Conservation (phyloP, 2,113 vertebrate genomes). For the Heterocephalus glaber region DNA sequence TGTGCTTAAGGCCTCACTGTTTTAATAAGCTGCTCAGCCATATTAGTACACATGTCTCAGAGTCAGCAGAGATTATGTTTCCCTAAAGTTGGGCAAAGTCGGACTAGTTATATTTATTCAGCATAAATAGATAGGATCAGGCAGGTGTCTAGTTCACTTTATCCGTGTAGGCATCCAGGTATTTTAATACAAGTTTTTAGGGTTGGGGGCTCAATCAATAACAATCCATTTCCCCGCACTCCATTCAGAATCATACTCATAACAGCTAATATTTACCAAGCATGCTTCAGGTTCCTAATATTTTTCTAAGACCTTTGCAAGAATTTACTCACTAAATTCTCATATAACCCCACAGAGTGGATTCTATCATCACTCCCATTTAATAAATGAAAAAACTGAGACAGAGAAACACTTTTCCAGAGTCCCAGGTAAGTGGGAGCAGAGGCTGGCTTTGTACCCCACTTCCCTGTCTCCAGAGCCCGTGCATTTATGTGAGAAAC, state of each 20-base stretch:
- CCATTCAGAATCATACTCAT: background rate
- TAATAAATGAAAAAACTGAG: background rate
- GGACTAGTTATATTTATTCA: background rate
- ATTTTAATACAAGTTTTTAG: background rate
- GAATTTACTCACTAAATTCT: slow-evolving; percentile 5
- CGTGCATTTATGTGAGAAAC: background rate
- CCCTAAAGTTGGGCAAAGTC: background rate
- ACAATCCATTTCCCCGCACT: background rate
- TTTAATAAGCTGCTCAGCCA: background rate
- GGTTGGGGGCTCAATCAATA: background rate
- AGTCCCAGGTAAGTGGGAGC: background rate
- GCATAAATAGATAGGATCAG: background rate
- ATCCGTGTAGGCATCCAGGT: background rate
- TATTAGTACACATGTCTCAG: background rate
- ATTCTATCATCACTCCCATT: background rate
- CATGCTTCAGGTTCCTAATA: background rate
- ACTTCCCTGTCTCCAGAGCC: background rate
- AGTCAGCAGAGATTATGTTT: background rate
- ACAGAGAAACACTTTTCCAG: background rate
- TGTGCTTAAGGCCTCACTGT: background rate
- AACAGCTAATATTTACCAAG: background rate
- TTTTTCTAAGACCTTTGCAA: background rate
- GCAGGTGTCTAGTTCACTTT: background rate
- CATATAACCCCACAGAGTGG: background rate
- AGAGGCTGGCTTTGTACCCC: background rate